Base-by-base conservation (phyloP, 2,888 invertebrate genomes). In the Dryococelus australis region DNA sequence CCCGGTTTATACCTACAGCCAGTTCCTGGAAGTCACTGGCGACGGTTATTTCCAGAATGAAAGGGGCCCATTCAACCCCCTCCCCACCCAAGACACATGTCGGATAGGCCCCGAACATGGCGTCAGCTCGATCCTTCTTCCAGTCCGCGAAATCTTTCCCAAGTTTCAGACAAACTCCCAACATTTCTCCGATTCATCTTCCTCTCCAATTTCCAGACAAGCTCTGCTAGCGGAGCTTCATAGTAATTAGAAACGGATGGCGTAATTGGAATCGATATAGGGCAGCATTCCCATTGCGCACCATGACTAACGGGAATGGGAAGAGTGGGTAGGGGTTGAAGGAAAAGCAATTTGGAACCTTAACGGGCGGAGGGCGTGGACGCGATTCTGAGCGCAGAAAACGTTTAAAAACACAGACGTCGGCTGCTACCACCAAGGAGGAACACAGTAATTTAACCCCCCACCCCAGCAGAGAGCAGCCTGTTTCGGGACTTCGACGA, bases 181-280 rank as follows among this genome's bases (percentile, higher is more conserved):
- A 24, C 65, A 65, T 65, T 65, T 65, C 65, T 65, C 65, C 65
- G 65, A n/a, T 65, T 65, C 65, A n/a, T 65, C 65, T 65, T 65
- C 65, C 65, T 20, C 65, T 20, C 65, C 65, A 65, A n/a, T n/a
- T n/a, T n/a, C 65, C 65, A 65, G 65, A 65, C 65, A 65, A n/a
- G 65, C 65, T 65, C 24, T 8, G 65, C 24, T 65, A 8, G 65
- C 65, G 65, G 24, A 20, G n/a, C 20, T n/a, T n/a, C 65, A 20
- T 65, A 65, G 65, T n/a, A n/a, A 65, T 65, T 65, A 65, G 24
- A 65, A 65, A 24, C 65, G 65, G 65, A 65, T n/a, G 65, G 65
- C 65, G 65, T 65, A 65, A 65, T 65, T 65, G 65, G 24, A 65
- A 65, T 65, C 65, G 65, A 65, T n/a, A n/a, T 65, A 20, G 65